A percentile compares a stretch with the other conserved stretches of the same genome.
phyloP scores from a whole-genome alignment of 2,113 vertebrate genomes.

The Ictalurus furcatus region DNA sequence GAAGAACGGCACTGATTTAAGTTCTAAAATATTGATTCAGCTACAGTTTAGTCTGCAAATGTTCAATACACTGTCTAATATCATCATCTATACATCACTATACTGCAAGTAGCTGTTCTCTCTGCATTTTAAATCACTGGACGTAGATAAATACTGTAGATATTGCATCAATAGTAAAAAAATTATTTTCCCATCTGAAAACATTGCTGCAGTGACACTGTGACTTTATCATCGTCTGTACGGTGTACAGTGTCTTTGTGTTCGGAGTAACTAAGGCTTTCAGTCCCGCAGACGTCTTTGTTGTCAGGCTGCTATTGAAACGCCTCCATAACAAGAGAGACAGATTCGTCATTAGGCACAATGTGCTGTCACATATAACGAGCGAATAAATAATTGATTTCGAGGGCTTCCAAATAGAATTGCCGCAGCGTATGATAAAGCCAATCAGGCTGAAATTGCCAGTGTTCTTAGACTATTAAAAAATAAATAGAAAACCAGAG shows the following conservation, averaged over 20 bases:
- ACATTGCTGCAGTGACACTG: background rate
- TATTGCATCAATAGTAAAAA: background rate
- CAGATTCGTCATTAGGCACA: slow-evolving; percentile 42
- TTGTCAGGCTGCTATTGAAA: slow-evolving; percentile 49
- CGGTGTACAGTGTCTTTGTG: slow-evolving; percentile 1
- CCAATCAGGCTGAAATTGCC: slow-evolving; percentile 16
- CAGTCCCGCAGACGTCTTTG: slow-evolving; percentile 8
- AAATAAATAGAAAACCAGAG: background rate
- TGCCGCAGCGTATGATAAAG: slow-evolving; percentile 8
- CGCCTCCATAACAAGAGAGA: slow-evolving; percentile 34
- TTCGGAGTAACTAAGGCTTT: slow-evolving; percentile 5
- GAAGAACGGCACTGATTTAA: too few species aligned
- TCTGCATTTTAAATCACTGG: background rate
- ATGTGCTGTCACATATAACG: slow-evolving; percentile 41
- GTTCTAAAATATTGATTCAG: background rate
- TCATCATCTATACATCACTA: background rate
- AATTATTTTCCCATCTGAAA: background rate
- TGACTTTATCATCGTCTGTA: background rate
- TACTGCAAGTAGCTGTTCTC: background rate
- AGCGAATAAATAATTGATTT: slow-evolving; percentile 42
- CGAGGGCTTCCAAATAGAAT: slow-evolving; percentile 16
- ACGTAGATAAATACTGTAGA: background rate
- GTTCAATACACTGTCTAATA: background rate
- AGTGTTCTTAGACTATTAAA: background rate
- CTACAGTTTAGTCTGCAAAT: background rate